Base-by-base conservation (phyloP, 2,113 vertebrate species). In the Carassius carassius region DNA sequence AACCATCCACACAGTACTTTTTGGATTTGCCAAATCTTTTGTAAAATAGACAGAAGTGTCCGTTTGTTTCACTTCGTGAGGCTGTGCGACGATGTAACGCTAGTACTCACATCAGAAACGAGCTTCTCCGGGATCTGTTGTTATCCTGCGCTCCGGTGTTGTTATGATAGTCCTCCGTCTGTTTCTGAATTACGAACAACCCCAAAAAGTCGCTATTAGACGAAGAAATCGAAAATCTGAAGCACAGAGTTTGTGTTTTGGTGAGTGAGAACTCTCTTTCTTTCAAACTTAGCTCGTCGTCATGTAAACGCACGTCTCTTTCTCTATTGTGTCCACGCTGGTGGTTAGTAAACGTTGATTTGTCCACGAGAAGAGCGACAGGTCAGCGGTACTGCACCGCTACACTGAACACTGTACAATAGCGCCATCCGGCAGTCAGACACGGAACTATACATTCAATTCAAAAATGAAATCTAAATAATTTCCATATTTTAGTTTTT, bases 241-340 rank as follows among this genome's bases (percentile, higher is more conserved):
- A 62, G 19, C 19, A 19, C 1, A 6, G 44, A 12, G n/a, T 10
- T 12, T 9, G 19, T 14, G 19, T 41, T 63, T 29, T 79, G 16
- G 1, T 10, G 4, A 21, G 54, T n/a, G n/a, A 37, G 5, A 58
- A 12, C 5, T 25, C 9, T 1, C 17, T 41, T 37, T 16, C 49
- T n/a, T 44, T 77, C 14, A 21, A 8, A 44, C 17, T 14, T 5
- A 14, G 6, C 58, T 44, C 58, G 32, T 23, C 0, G 2, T 41
- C 77, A 4, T 44, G 54, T 17, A 14, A 16, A 62, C 19, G 58
- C 13, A 16, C 17, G 11, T 60, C 32, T 44, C 37, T 44, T 5
- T n/a, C 76, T 78, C 76, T 78, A 14, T 78, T 78, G 76, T 60
- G 29, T 37, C 3, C 76, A 78, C 49, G 11, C 29, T 62, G 47